Conservation (phyloP, 2,888 invertebrate species). For the Heteromurus nitidus region DNA sequence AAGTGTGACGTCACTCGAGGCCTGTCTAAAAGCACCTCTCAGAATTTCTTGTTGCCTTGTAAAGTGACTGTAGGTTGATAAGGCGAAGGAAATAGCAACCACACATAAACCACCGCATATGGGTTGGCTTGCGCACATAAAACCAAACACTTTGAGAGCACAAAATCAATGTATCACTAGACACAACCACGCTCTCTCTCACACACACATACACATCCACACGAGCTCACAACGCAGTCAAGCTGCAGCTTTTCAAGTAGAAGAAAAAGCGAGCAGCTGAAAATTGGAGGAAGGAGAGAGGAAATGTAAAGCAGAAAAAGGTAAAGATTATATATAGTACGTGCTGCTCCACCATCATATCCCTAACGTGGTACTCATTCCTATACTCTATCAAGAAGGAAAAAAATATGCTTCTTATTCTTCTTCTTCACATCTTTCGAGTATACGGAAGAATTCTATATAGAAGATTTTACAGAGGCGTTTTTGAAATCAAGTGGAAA, state of each 20-base stretch:
- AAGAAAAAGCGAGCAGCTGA: constrained; percentile 37
- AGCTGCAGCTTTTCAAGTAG: constrained; percentile 19
- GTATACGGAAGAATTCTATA: background rate
- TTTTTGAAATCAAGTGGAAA: background rate
- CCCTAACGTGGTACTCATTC: background rate
- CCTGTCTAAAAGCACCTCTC: too few species aligned
- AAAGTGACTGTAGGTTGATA: too few species aligned
- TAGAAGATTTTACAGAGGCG: background rate
- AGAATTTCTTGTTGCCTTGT: too few species aligned
- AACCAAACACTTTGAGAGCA: constrained; percentile 61
- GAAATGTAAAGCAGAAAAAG: constrained; percentile 34
- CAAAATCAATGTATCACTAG: constrained; percentile 55
- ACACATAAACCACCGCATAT: constrained; percentile 57
- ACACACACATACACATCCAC: constrained; percentile 34
- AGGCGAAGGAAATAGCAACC: constrained; percentile 53
- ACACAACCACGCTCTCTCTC: too few species aligned
- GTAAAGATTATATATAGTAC: constrained; percentile 4
- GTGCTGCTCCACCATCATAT: background rate
- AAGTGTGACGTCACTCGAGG: too few species aligned
- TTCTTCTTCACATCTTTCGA: background rate
- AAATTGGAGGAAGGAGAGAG: constrained; percentile 10
- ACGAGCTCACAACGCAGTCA: background rate
- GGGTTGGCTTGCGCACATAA: constrained; percentile 61
- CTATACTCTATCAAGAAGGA: background rate
- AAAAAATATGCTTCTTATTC: background rate